Percentiles rank a stretch among this genome's conserved stretches.
Conservation (phyloP, 2,797 vertebrate genomes). For the Pterois miles region DNA sequence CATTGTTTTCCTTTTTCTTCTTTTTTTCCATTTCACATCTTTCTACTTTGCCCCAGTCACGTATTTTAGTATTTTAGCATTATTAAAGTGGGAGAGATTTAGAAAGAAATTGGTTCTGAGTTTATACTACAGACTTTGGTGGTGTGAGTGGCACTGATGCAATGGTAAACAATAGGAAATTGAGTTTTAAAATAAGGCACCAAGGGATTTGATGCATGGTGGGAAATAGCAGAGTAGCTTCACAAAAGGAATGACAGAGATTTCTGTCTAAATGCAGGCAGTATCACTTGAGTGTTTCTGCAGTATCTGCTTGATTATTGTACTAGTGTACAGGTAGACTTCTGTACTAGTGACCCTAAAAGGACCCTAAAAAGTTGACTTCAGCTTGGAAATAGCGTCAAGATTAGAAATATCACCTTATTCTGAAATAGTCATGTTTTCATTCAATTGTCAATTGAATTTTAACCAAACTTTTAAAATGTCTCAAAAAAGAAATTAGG, state of each 20-base stretch:
- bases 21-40: constrained; percentile 34
- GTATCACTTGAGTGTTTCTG: background rate
- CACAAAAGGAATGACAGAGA: constrained; percentile 17
- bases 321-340: no score
- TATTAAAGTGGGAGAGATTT: constrained; percentile 60
- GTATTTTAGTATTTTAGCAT: constrained; percentile 46
- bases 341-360: background rate
- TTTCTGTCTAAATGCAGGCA: constrained; percentile 28
- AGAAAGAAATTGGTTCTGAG: constrained; percentile 54
- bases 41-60: constrained; percentile 15
- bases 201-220: constrained; percentile 40
- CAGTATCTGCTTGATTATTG: background rate
- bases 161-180: constrained; percentile 62
- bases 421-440: background rate
- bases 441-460: background rate
- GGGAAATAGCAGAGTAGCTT: background rate
- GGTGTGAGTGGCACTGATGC: constrained; percentile 56
- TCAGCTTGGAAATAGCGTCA: background rate
- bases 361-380: no score
- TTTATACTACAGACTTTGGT: constrained; percentile 16
- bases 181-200: constrained; percentile 59
- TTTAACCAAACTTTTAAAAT: no score
- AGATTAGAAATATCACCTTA: background rate
- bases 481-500: no score
- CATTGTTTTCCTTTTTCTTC: constrained; percentile 3